phyloP scores from a whole-genome alignment of 2,113 vertebrate species.

The Phycodurus eques region DNA sequence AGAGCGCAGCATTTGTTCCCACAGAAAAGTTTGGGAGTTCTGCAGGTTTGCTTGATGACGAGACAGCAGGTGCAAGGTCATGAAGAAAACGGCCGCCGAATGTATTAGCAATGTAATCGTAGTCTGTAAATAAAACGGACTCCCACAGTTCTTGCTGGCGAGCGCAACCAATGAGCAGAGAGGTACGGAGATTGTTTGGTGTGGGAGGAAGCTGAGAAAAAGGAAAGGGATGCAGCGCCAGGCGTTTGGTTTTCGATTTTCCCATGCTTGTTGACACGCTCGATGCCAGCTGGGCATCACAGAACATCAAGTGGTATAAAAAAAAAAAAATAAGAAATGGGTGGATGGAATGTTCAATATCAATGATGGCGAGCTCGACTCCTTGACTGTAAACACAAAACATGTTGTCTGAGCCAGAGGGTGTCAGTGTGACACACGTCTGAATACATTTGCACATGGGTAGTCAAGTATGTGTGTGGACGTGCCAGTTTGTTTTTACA shows the following conservation, averaged over 20 bases:
- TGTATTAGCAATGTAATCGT: background rate
- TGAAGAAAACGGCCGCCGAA: constrained; percentile 1
- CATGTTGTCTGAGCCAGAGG: background rate
- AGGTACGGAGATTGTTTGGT: background rate
- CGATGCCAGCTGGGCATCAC: constrained; percentile 50
- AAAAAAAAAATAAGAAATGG: background rate
- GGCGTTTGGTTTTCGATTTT: constrained; percentile 35
- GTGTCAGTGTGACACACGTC: constrained; percentile 10
- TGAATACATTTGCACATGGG: constrained; percentile 23
- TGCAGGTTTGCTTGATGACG: constrained; percentile 10
- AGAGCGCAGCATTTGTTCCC: constrained; percentile 6
- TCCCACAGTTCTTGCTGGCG: background rate
- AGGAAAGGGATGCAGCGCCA: constrained; percentile 33
- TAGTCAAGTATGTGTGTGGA: constrained; percentile 21
- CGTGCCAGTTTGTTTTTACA: constrained; percentile 57
- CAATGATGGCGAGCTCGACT: background rate
- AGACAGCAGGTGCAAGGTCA: constrained; percentile 25
- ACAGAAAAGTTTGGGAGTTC: background rate
- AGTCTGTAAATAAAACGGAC: background rate
- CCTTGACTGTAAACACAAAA: constrained; percentile 15
- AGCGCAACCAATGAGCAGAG: background rate
- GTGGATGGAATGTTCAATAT: background rate
- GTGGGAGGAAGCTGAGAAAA: background rate
- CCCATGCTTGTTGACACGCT: constrained; percentile 58
- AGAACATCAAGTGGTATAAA: constrained; percentile 7